A percentile compares a stretch with the other conserved stretches of the same genome.
These are phyloP conservation scores for Pterocles orientalis DNA, from an alignment of 2,113 vertebrate genomes.

Conservation along the genomic window DNA sequence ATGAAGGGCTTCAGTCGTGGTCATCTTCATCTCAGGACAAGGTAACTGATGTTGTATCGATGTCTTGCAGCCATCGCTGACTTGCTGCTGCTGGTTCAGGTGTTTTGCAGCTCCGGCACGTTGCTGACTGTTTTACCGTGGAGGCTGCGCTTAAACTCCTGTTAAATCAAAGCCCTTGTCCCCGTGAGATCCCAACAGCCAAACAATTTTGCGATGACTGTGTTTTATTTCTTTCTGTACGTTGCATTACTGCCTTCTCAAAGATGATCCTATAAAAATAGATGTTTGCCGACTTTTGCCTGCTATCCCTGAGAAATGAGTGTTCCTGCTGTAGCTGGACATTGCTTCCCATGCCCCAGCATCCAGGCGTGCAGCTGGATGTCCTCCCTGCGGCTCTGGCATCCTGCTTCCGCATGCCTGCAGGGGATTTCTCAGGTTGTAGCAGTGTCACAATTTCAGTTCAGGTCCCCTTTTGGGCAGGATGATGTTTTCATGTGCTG, in stretches of 20 bases:
- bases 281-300: neutral
- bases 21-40: neutral
- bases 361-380: neutral
- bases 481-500: neutral
- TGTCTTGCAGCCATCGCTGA: fast-evolving
- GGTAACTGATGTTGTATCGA: neutral
- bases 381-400: neutral
- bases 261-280: neutral
- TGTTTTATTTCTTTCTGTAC: fast-evolving
- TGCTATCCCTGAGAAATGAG: neutral
- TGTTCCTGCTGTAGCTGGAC: neutral
- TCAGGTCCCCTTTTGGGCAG: fast-evolving
- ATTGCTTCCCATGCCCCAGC: neutral
- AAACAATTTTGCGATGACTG: neutral
- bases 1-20: fast-evolving
- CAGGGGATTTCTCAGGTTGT: neutral
- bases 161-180: neutral
- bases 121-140: neutral
- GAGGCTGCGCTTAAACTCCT: neutral
- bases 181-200: neutral
- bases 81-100: neutral
- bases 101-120: fast-evolving
- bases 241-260: neutral
- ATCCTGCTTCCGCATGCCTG: fast-evolving
- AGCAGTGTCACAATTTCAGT: neutral